Conservation (phyloP, 2,797 vertebrate genomes). For the Discoglossus pictus region DNA sequence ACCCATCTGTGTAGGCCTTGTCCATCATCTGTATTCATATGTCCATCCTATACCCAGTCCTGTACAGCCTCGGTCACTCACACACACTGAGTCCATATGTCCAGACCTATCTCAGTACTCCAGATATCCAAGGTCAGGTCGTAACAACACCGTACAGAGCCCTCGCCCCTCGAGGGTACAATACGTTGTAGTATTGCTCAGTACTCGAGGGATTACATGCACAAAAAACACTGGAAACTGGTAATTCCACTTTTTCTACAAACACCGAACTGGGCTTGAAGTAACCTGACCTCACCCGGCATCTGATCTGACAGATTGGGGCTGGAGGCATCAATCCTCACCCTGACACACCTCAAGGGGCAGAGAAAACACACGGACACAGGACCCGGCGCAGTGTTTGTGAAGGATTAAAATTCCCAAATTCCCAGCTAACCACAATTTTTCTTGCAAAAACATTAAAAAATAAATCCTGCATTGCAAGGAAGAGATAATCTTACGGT, state of each 20-base stretch:
- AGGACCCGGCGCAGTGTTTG: not conserved
- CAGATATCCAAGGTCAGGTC: too few species aligned
- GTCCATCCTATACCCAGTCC: too few species aligned
- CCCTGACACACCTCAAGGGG: not conserved
- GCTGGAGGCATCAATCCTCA: not conserved
- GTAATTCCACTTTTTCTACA: constrained; percentile 11
- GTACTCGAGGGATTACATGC: too few species aligned
- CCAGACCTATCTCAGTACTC: too few species aligned
- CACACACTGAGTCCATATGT: too few species aligned
- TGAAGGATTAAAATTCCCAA: not conserved
- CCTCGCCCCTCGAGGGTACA: too few species aligned
- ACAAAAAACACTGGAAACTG: not conserved
- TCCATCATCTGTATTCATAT: too few species aligned
- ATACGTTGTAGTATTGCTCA: too few species aligned
- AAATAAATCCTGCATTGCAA: not conserved
- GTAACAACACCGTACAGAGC: too few species aligned
- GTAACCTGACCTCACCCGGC: constrained; percentile 7
- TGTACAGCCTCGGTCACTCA: constrained; percentile 1
- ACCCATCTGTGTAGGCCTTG: too few species aligned
- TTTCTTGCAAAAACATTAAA: not conserved
- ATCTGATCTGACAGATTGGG: constrained; percentile 2
- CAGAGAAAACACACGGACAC: not conserved
- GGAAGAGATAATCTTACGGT: not conserved
- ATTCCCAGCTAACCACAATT: not conserved
- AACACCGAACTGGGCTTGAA: too few species aligned